Base-by-base conservation (phyloP, 2,113 vertebrate genomes). In the Egretta garzetta region DNA sequence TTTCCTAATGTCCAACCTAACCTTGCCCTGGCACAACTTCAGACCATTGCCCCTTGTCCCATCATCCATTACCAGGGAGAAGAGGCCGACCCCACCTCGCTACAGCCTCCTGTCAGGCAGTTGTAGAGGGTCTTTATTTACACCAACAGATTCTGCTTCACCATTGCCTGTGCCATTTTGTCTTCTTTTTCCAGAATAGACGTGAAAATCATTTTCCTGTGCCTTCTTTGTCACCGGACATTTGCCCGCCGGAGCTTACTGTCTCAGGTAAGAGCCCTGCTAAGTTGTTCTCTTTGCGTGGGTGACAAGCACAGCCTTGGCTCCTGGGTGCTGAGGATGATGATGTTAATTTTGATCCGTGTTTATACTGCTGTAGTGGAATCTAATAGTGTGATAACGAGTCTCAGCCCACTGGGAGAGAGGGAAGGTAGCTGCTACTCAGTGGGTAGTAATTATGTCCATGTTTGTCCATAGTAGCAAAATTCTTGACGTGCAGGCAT, bases 191-290 rank as follows among this genome's bases (percentile, higher is more conserved):
- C 72, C 92, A 99, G 99, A 98, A 97, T n/a, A 98, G 97, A 97
- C 95, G 82, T 55, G 99, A 99, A 95, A 98, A 99, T 71, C 76
- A 97, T 67, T 97, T 96, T 67, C 91, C 96, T n/a, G 98, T 98
- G 96, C 98, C 98, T 96, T 98, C 98, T 41, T 96, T 96, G 56
- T 98, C 99, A 41, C 98, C 98, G 0, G 99, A 99, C 83, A 97
- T 98, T 96, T 99, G 98, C 88, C 98, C 98, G n/a, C 98, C 99
- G 60, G 99, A 99, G 89, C 98, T 97, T 17, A 98, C 98, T 1
- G 63, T 98, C 76, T 98, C 98, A 96, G 98, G 98, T 98, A 98
- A 94, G 95, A 56, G 37, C 26, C 45, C 22, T 47, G 32, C 62
- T 50, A 8, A 43, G 1, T 9, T 22, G 4, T 6, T 52, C 27